Evolutionary conservation across 2,797 vertebrate species (phyloP), one percentile per base, ranked within the genome.

Genomic region (Pagetopsis macropterus): DNA sequence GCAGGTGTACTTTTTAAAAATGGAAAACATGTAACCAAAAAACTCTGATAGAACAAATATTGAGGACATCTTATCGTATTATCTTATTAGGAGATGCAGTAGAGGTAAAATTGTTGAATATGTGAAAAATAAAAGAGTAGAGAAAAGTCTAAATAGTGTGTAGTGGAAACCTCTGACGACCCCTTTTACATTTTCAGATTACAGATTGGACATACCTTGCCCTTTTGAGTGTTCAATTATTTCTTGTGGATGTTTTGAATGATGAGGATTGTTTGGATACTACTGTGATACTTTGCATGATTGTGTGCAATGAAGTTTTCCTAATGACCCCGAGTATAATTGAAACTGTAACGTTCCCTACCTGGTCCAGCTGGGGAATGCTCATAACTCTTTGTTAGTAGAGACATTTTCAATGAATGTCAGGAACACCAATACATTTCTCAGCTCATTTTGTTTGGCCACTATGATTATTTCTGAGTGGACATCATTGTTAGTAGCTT

Each of bases 401-500:
- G 45, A 69, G 17, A 9, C 37, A 21, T 65, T 50, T 23, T 1
- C 3, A 19, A 37, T 33, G 9, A 4, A 13, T 37, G 5, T 6
- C 23, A 27, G 5, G 51, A 67, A 60, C 6, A 9, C 19, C 10
- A 6, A 27, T 7, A 27, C 27, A 27, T 37, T n/a, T 58, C 13
- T 60, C 14, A 0, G 44, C 58, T 16, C 19, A 31, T 33, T 5
- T 49, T 66, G 55, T 44, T 62, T 19, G 52, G 9, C 17, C 5
- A 13, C 9, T 64, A 13, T 54, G 7, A 65, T 21, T 37, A 69
- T 14, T 33, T 33, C 33, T 76, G 58, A 65, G 68, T n/a, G 49
- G 41, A 41, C 45, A 13, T 64, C 59, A 67, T 59, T 78, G 74
- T 81, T 1, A 51, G 50, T 44, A n/a, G 57, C 62, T 70, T 76